Percentiles rank a stretch among this genome's conserved stretches.
phyloP scores from a whole-genome alignment of 2,888 invertebrate species.

The Trypoxylon attenuatum region DNA sequence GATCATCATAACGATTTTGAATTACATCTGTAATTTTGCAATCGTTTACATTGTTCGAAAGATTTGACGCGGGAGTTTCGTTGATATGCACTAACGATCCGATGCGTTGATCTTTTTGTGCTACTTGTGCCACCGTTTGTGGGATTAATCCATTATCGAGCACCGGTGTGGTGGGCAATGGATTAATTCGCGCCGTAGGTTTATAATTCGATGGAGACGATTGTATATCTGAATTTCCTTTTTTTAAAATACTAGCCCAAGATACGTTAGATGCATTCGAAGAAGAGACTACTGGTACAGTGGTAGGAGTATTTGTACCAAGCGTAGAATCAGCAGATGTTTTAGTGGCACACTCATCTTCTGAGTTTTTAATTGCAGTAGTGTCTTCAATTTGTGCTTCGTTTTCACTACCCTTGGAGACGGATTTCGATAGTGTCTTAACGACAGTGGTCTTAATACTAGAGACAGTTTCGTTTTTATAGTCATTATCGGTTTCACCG shows the following conservation, averaged over 20 bases:
- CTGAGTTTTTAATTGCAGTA: slow-evolving; percentile 26
- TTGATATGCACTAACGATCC: slow-evolving; percentile 4
- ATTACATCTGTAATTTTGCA: slow-evolving; percentile 26
- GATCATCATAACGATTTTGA: slow-evolving; percentile 77
- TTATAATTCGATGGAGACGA: slow-evolving; percentile 49
- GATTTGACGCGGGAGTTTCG: slow-evolving; percentile 23
- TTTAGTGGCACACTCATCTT: slow-evolving; percentile 43
- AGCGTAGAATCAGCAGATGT: slow-evolving; percentile 20
- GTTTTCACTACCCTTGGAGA: slow-evolving; percentile 38
- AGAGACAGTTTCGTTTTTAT: slow-evolving; percentile 51
- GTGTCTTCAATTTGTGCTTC: slow-evolving; percentile 39
- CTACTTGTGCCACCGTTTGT: slow-evolving; percentile 17
- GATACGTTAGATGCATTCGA: slow-evolving; percentile 51
- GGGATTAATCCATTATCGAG: slow-evolving; percentile 22
- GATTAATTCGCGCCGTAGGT: slow-evolving; percentile 62
- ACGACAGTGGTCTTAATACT: slow-evolving; percentile 48
- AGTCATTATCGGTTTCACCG: slow-evolving; percentile 57
- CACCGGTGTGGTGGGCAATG: slow-evolving; percentile 48
- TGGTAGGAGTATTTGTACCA: slow-evolving; percentile 12
- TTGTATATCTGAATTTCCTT: slow-evolving; percentile 45
- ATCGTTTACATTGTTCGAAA: slow-evolving; percentile 21
- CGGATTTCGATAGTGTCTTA: slow-evolving; percentile 50
- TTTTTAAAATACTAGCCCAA: slow-evolving; percentile 72
- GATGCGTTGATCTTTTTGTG: slow-evolving; percentile 34
- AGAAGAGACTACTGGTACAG: slow-evolving; percentile 19